A percentile compares a stretch with the other conserved stretches of the same genome.
phyloP scores from a whole-genome alignment of 2,797 vertebrate species.

The Taenioides sp. region DNA sequence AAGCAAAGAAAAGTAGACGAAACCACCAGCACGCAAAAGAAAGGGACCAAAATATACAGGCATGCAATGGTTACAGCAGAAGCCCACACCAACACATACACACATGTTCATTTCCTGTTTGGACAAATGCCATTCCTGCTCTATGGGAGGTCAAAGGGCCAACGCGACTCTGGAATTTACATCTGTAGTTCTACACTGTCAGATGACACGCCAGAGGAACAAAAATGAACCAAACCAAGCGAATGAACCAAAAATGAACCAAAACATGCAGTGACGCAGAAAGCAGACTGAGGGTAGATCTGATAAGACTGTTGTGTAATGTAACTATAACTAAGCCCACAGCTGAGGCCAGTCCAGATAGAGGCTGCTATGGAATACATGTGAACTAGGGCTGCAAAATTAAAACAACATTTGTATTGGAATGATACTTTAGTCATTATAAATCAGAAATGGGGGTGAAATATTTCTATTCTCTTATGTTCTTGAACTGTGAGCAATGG shows the following conservation, averaged over 20 bases:
- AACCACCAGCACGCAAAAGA: constrained; percentile 41
- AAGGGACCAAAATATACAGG: background rate
- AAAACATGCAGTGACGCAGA: constrained; percentile 1
- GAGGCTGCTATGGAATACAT: background rate
- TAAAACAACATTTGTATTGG: background rate
- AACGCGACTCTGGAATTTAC: constrained; percentile 17
- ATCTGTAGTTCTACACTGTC: constrained; percentile 13
- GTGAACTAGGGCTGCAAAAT: background rate
- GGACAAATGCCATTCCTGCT: constrained; percentile 58
- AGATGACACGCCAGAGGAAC: constrained; percentile 13
- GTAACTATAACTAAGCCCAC: constrained; percentile 19
- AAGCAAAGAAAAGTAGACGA: constrained; percentile 28
- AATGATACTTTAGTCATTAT: background rate
- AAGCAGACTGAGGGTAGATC: constrained; percentile 27
- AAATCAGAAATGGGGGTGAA: background rate
- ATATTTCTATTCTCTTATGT: too few species aligned
- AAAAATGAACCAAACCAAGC: constrained; percentile 16
- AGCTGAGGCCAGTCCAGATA: constrained; percentile 31
- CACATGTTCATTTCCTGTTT: constrained; percentile 63
- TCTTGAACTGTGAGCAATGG: too few species aligned
- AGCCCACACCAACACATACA: constrained; percentile 19
- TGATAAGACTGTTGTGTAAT: constrained; percentile 38
- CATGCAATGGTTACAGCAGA: constrained; percentile 33
- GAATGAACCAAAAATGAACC: constrained; percentile 16
- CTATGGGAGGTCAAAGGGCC: constrained; percentile 52